Conservation (phyloP, 2,888 invertebrate genomes). For the Troides oblongomaculatus region DNA sequence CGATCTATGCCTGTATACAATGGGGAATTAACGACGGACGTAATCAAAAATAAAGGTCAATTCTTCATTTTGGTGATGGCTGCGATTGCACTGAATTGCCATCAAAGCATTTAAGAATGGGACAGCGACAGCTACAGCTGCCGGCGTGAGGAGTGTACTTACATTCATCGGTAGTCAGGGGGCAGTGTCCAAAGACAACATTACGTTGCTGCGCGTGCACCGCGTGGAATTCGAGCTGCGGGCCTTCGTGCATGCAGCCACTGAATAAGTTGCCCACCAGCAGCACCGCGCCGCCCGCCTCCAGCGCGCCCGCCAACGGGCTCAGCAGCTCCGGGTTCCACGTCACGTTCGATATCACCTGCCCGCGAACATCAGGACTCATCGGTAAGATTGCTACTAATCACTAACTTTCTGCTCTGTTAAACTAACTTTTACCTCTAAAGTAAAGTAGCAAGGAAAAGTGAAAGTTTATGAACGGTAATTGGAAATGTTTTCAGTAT, state of each 20-base stretch:
- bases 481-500: too few relatives aligned
- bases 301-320: slow-evolving; percentile 83
- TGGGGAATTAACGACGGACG: too few relatives aligned
- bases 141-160: slow-evolving; percentile 37
- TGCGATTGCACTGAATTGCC: too few relatives aligned
- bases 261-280: slow-evolving; percentile 90
- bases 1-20: slow-evolving; percentile 66
- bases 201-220: slow-evolving; percentile 82
- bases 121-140: too few relatives aligned
- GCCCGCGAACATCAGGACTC: slow-evolving; percentile 15
- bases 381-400: too few relatives aligned
- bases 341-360: slow-evolving; percentile 89
- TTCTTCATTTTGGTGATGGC: too few relatives aligned
- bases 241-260: slow-evolving; percentile 92
- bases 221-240: slow-evolving; percentile 88
- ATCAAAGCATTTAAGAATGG: too few relatives aligned
- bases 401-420: too few relatives aligned
- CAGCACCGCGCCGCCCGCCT: slow-evolving; percentile 85
- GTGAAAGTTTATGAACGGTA: too few relatives aligned
- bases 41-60: too few relatives aligned
- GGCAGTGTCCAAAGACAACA: slow-evolving; percentile 88
- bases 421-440: too few relatives aligned
- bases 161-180: slow-evolving; percentile 86
- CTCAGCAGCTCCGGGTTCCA: slow-evolving; percentile 86
- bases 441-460: too few relatives aligned